Base-by-base conservation (phyloP, 2,888 invertebrate species). In the Pimpla rufipes region DNA sequence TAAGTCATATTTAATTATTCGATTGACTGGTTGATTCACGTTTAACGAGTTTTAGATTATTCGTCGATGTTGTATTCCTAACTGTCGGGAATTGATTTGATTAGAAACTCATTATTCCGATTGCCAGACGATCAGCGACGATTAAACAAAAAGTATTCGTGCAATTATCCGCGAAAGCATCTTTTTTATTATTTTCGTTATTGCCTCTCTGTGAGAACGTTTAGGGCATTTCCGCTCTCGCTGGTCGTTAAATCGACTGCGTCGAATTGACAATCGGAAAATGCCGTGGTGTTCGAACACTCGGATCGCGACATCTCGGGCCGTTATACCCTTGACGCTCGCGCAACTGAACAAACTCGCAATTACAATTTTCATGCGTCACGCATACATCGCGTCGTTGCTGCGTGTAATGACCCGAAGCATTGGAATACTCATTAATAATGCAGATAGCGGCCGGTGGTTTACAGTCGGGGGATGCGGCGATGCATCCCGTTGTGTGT, bases 341-440 rank as follows among this genome's bases (percentile, higher is more conserved):
- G 4, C 42, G 16, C n/a, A 50, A 11, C 64, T 42, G 64, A 66
- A 66, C 52, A 52, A 75, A 75, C 52, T 55, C 37, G 37, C 23
- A 40, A 47, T 66, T 66, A 50, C 42, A 42, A 66, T 52, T 75
- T 37, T 35, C 23, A 55, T 40, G 23, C 18, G 50, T 64, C 52
- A 50, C 37, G 50, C 21, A 47, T 37, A n/a, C 10, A 10, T 11
- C 18, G 37, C 7, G 21, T 64, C 13, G n/a, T n/a, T n/a, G 57
- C 35, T 16, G 35, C 52, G 64, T 13, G 18, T 16, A 47, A 64
- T 55, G 52, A 55, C 21, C 52, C 18, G 55, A 40, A 52, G 50
- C 50, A 64, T 75, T 70, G 13, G 16, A 70, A 18, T 52, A 40
- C 52, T 75, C 75, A 66, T 75, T 52, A 75, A 75, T 66, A 75